phyloP scores from a whole-genome alignment of 2,797 vertebrate genomes.

The Sylvia borin region DNA sequence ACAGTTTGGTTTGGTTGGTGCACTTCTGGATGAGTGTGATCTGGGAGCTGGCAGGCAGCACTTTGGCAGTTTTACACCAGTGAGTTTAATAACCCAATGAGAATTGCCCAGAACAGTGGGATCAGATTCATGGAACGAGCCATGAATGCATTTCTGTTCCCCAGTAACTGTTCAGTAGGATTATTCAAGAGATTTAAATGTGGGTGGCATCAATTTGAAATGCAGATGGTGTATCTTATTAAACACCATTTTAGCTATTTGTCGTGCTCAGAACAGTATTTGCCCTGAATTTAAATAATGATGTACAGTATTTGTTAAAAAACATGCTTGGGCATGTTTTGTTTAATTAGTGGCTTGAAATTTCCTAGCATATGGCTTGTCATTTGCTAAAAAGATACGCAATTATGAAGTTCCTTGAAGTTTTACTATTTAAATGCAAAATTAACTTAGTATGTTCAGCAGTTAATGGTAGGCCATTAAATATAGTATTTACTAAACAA shows the following conservation, averaged over 20 bases:
- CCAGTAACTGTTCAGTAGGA: conserved; percentile 27
- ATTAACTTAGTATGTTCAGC: conserved; percentile 13
- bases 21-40: conserved; percentile 21
- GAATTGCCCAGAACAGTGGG: background rate
- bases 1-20: conserved; percentile 40
- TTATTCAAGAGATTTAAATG: conserved; percentile 54
- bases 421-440: conserved; percentile 48
- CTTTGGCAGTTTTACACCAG: conserved; percentile 58
- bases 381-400: conserved; percentile 63
- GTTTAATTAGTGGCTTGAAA: conserved; percentile 75
- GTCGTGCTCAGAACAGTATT: conserved; percentile 54
- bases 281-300: conserved; percentile 65
- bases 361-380: conserved; percentile 72
- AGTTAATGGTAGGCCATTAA: conserved; percentile 23
- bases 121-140: background rate
- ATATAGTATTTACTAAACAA: conserved; percentile 49
- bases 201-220: conserved; percentile 58
- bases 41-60: conserved; percentile 43
- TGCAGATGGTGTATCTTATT: conserved; percentile 71
- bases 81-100: conserved; percentile 9
- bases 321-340: conserved; percentile 66
- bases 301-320: conserved; percentile 71
- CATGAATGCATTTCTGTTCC: conserved; percentile 3
- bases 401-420: conserved; percentile 69
- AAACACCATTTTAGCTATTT: conserved; percentile 68